Evolutionary conservation across 2,888 invertebrate genomes (phyloP), one percentile per base, ranked within the genome.

Genomic region (Eilema sororculum): DNA sequence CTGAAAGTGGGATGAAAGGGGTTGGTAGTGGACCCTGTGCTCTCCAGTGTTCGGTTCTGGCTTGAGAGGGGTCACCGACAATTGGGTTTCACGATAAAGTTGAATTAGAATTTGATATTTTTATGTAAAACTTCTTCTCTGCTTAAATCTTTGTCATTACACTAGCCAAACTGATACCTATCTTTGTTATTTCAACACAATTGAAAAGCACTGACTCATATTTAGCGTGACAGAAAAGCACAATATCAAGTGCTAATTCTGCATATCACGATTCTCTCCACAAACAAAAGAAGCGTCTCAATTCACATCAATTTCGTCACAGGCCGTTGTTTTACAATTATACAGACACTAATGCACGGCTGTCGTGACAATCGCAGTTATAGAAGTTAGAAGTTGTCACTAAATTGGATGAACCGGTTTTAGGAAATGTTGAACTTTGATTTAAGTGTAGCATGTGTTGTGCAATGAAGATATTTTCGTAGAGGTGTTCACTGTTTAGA

Each of bases 331-430:
- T 74, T 68, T 65, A 71, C 61, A 68, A 68, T 68, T 71, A 76
- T 65, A 72, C 52, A 16, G 13, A 8, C 41, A 63, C 68, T 81
- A 79, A 81, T 76, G 62, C 69, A 60, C 22, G 24, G 13, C 5
- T 73, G 56, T 79, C 79, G 79, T 78, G 79, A 81, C 79, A 61
- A 46, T 71, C 61, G 58, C 30, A 61, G 41, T 37, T 60, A 24
- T 33, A 65, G 33, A 33, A 28, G 59, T 59, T 65, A 65, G 28
- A 65, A 65, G 24, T 67, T 61, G 59, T 67, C 25, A 67, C 52
- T 37, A 67, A 71, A 71, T 71, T 57, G 33, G 46, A 60, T 28
- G 37, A 52, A 59, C 70, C 57, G 63, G 66, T 70, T 59, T 22
- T 8, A 10, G 41, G 16, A 28, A 52, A n/a, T 65, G 33, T 59